Evolutionary conservation across 2,888 invertebrate genomes (phyloP).

Genomic region (Ceraclea dissimilis): DNA sequence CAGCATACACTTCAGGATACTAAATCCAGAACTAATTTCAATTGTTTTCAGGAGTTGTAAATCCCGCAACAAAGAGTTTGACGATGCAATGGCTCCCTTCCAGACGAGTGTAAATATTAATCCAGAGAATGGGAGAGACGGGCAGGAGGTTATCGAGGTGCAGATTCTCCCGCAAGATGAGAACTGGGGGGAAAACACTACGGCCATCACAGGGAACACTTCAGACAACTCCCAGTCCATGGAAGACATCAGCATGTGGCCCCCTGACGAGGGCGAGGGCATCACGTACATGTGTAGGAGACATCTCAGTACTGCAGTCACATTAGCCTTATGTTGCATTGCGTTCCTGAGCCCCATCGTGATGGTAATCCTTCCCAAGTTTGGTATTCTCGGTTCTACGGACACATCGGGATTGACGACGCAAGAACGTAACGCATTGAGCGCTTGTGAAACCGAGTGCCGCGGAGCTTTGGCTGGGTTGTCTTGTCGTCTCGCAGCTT

Average conservation of each 20-base stretch:
- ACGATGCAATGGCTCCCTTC: conserved; percentile 74
- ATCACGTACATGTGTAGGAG: conserved; percentile 69
- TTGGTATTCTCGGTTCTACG: conserved; percentile 71
- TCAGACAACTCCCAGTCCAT: conserved; percentile 92
- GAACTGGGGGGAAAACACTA: conserved; percentile 98
- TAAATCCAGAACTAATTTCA: too few relatives aligned
- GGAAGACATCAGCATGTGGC: conserved; percentile 84
- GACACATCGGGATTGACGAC: conserved; percentile 57
- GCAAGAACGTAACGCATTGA: conserved; percentile 59
- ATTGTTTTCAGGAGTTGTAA: conserved; percentile 45
- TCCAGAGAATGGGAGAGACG: conserved; percentile 67
- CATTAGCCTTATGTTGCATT: conserved; percentile 68
- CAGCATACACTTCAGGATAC: too few relatives aligned
- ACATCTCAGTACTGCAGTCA: conserved; percentile 75
- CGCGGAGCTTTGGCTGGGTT: conserved; percentile 88
- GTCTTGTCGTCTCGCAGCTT: conserved; percentile 82
- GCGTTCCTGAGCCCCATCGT: conserved; percentile 89
- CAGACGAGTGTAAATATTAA: conserved; percentile 79
- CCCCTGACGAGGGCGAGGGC: conserved; percentile 63
- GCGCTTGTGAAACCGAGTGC: conserved; percentile 88
- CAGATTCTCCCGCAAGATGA: conserved; percentile 95
- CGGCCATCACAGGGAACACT: conserved; percentile 93
- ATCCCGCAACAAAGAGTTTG: conserved; percentile 54
- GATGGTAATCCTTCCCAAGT: conserved; percentile 91
- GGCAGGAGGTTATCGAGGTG: conserved; percentile 90